Base-by-base conservation (phyloP, 2,113 vertebrate genomes). In the Oplegnathus fasciatus region DNA sequence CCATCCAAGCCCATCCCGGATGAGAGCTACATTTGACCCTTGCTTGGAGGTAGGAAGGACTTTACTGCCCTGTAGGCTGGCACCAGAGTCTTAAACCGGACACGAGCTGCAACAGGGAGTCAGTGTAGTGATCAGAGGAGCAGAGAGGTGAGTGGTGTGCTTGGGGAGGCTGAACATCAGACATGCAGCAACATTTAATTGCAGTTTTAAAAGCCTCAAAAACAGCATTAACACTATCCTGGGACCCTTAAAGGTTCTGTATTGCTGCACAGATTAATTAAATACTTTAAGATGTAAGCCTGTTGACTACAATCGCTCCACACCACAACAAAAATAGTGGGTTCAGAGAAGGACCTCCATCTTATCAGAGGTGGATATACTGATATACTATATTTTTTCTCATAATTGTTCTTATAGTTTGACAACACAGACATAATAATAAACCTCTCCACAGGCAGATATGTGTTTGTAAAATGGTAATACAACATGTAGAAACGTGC, bases 181-280 rank as follows among this genome's bases (percentile, higher is more conserved):
- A 60, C 28, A 18, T 26, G 57, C 30, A 70, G 30, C 18, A 28
- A 15, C 42, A 18, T 75, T 48, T 75, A 62, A 64, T 26, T 18
- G 42, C 24, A 15, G 42, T 62, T 62, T 72, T 64, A 57, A 81
- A 64, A 81, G 26, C 20, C 9, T 55, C 1, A 26, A 71, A 54
- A 55, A 44, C 48, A 24, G 26, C 26, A 44, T 81, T 55, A 65
- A 54, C 13, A 32, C 8, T 68, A 34, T 34, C 26, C 32, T 64
- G 48, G 26, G 70, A 74, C 18, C 32, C 46, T 11, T 6, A 44
- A 10, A 30, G 7, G 22, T 3, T n/a, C n/a, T 2, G 18, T 15
- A 14, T 18, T 71, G 24, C 44, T 24, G 37, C 32, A 2, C 26
- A 57, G 20, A 74, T 46, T 66, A 20, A 57, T 74, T 5, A 74